Conservation (phyloP, 2,888 invertebrate species). For the Synergus gifuensis region DNA sequence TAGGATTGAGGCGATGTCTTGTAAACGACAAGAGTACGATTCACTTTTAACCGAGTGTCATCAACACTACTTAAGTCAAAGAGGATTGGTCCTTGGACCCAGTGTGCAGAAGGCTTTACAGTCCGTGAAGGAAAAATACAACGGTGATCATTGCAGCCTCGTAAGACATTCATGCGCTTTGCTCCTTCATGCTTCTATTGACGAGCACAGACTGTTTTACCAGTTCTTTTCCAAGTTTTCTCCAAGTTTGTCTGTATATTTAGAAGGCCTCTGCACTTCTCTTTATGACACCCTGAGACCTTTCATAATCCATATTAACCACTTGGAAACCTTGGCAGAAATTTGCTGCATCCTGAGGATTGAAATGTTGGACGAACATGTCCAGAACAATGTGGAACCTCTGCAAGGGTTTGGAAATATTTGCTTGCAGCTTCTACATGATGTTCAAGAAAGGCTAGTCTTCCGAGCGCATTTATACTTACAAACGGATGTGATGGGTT, state of each 20-base stretch:
- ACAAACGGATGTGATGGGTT: slow-evolving; percentile 92
- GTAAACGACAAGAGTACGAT: slow-evolving; percentile 87
- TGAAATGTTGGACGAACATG: slow-evolving; percentile 95
- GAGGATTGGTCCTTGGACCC: slow-evolving; percentile 81
- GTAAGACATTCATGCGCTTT: slow-evolving; percentile 93
- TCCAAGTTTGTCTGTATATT: slow-evolving; percentile 85
- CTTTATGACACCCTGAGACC: slow-evolving; percentile 96
- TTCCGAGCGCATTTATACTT: slow-evolving; percentile 97
- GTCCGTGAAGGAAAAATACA: slow-evolving; percentile 79
- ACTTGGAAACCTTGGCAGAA: slow-evolving; percentile 97
- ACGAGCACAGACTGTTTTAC: slow-evolving; percentile 94
- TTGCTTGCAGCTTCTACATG: slow-evolving; percentile 91
- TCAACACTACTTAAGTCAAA: slow-evolving; percentile 88
- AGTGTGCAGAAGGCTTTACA: slow-evolving; percentile 78
- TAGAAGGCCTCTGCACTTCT: slow-evolving; percentile 91
- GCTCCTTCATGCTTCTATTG: slow-evolving; percentile 94
- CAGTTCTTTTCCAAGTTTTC: slow-evolving; percentile 91
- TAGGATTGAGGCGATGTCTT: slow-evolving; percentile 88
- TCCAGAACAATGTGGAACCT: slow-evolving; percentile 87
- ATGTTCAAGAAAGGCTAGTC: slow-evolving; percentile 97
- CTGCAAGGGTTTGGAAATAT: slow-evolving; percentile 88
- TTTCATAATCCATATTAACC: slow-evolving; percentile 96
- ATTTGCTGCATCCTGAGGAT: slow-evolving; percentile 94
- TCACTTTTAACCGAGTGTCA: slow-evolving; percentile 89
- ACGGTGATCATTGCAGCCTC: slow-evolving; percentile 89